Conservation (phyloP, 1,140 invertebrate species). For the Leptinotarsa texana region DNA sequence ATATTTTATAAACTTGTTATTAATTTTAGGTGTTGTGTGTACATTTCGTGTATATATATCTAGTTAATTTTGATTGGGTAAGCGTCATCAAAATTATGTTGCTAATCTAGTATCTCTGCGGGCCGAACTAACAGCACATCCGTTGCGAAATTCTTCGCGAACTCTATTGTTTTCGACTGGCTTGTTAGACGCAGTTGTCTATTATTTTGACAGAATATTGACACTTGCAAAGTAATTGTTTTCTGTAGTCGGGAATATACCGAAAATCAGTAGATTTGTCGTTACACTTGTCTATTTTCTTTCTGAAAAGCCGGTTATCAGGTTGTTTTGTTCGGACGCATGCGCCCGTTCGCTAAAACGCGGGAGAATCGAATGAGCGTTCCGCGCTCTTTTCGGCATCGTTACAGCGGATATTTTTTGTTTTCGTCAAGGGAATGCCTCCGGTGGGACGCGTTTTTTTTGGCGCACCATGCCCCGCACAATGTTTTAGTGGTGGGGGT, state of each 20-base stretch:
- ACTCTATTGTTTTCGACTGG: background rate
- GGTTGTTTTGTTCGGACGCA: constrained; percentile 15
- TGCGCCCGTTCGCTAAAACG: background rate
- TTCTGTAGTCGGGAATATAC: too few relatives aligned
- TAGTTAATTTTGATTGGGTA: constrained; percentile 25
- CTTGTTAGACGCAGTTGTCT: background rate
- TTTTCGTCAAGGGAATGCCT: background rate
- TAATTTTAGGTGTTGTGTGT: constrained; percentile 45
- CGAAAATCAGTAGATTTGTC: background rate
- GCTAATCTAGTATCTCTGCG: constrained; percentile 1
- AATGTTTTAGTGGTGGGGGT: constrained; percentile 14
- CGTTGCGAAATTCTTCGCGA: background rate
- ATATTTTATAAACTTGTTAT: constrained; percentile 49
- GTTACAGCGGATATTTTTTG: background rate
- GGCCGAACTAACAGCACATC: background rate
- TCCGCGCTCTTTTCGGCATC: background rate
- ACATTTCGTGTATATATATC: constrained; percentile 26
- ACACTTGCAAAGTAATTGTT: background rate
- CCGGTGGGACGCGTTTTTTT: constrained; percentile 14
- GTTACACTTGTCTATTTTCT: constrained; percentile 17
- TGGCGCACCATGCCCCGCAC: constrained; percentile 18
- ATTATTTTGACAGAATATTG: background rate
- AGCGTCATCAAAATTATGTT: constrained; percentile 12
- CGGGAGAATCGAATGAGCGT: constrained; percentile 20
- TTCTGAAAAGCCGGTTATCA: constrained; percentile 24